Base-by-base conservation (phyloP, 2,113 vertebrate genomes). In the Lophotis ruficrista region DNA sequence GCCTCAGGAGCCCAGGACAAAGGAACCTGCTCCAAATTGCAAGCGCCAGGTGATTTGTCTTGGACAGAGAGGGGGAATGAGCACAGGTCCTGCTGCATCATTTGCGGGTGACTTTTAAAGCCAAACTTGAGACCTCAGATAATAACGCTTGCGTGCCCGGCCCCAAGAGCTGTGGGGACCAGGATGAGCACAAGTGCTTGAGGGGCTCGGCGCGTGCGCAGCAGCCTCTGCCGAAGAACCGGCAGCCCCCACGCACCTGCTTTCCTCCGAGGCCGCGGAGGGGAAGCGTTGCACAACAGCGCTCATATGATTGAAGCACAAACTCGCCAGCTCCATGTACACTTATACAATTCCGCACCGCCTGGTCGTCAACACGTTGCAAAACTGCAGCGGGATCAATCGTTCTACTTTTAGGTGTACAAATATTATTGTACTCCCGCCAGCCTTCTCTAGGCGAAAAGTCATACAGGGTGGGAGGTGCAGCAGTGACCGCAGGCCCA, bases 381-480 rank as follows among this genome's bases (percentile, higher is more conserved):
- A 82, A 92, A 96, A 96, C 83, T 68, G 94, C 90, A 88, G 45
- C 10, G 3, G 68, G 80, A 93, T 94, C 83, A 87, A 96, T 93
- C 47, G 6, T 71, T 88, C 94, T 64, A 73, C 95, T 88, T 89
- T 90, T 88, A 92, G 93, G 90, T 68, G 22, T 51, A 75, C 83
- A 93, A 96, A 95, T 89, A 78, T 70, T 89, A 47, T 89, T 75
- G 76, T 90, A 37, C 8, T 73, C 57, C 38, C 5, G 13, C 51
- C 51, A 62, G 53, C 14, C n/a, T 28, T 75, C 43, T 91, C 91
- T 88, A 45, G 89, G 94, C 11, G 10, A 90, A 94, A 93, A 92
- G 83, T 77, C 81, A 66, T 3, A 13, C 1, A 4, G n/a, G 57
- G 56, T 37, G 33, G 82, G 71, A 70, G 83, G 69, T 57, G 38